Conservation (phyloP, 2,797 vertebrate species). For the Poecile montanus region DNA sequence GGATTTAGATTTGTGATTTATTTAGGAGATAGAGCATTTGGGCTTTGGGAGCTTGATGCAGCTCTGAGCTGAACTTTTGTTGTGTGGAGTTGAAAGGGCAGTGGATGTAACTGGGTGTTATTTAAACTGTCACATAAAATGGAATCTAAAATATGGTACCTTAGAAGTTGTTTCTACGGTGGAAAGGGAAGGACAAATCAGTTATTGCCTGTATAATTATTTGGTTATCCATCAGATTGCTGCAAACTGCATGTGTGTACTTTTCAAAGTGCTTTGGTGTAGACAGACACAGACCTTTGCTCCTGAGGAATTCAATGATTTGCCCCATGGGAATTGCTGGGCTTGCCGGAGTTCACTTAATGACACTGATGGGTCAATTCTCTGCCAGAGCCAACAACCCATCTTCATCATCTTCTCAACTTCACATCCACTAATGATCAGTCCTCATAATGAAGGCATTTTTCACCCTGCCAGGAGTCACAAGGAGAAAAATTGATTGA, state of each 20-base stretch:
- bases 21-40: slow-evolving; percentile 28
- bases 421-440: slow-evolving; percentile 74
- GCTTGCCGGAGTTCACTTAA: slow-evolving; percentile 53
- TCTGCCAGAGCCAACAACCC: slow-evolving; percentile 67
- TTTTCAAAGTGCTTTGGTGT: slow-evolving; percentile 53
- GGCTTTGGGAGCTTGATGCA: not conserved
- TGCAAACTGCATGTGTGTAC: slow-evolving; percentile 48
- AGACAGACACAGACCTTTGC: slow-evolving; percentile 65
- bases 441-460: slow-evolving; percentile 74
- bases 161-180: slow-evolving; percentile 26
- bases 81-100: slow-evolving; percentile 38
- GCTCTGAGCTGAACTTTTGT: slow-evolving; percentile 12
- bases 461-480: slow-evolving; percentile 73
- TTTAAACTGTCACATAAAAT: slow-evolving; percentile 43
- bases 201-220: slow-evolving; percentile 49
- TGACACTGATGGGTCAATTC: slow-evolving; percentile 73
- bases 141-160: slow-evolving; percentile 20
- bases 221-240: slow-evolving; percentile 62
- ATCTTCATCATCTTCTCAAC: slow-evolving; percentile 74
- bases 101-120: not conserved
- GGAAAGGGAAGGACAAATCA: slow-evolving; percentile 28
- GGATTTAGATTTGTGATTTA: slow-evolving; percentile 9
- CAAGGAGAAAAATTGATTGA: slow-evolving; percentile 75
- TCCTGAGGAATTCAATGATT: slow-evolving; percentile 60
- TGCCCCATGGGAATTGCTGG: slow-evolving; percentile 43